Conservation (phyloP, 2,113 vertebrate genomes). For the Tachysurus fulvidraco region DNA sequence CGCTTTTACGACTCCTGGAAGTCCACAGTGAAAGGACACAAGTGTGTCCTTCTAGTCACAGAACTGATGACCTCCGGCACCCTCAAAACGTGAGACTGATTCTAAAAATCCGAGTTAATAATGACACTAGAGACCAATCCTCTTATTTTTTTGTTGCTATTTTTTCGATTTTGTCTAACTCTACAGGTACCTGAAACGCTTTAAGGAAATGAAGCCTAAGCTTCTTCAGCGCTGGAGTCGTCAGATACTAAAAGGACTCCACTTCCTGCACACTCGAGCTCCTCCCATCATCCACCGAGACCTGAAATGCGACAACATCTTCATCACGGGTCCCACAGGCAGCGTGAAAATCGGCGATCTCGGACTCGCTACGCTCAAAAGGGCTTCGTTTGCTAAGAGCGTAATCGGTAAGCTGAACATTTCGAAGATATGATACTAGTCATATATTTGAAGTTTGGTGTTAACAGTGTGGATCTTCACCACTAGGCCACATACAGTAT, state of each 20-base stretch:
- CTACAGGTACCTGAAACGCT: slow-evolving; percentile 89
- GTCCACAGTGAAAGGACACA: slow-evolving; percentile 87
- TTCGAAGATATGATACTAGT: neutral
- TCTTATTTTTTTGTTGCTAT: neutral
- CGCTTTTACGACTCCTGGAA: slow-evolving; percentile 99
- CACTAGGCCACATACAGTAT: neutral
- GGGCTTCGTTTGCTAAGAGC: slow-evolving; percentile 98
- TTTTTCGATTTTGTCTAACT: neutral
- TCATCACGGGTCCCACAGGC: slow-evolving; percentile 95
- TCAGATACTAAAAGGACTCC: slow-evolving; percentile 93
- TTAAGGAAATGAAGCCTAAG: slow-evolving; percentile 97
- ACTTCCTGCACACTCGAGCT: slow-evolving; percentile 92
- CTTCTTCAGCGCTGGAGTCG: slow-evolving; percentile 96
- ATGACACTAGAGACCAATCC: neutral
- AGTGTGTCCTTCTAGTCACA: slow-evolving; percentile 93
- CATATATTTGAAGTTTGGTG: neutral
- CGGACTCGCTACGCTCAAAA: slow-evolving; percentile 92
- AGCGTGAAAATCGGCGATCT: slow-evolving; percentile 97
- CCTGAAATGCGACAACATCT: slow-evolving; percentile 98
- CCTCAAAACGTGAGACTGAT: slow-evolving; percentile 88
- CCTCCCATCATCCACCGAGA: slow-evolving; percentile 97
- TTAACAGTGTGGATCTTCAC: neutral
- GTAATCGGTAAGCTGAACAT: slow-evolving; percentile 81
- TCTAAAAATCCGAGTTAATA: neutral
- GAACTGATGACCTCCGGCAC: slow-evolving; percentile 98